Conservation (phyloP, 2,888 invertebrate species). For the Drosophila rellima region DNA sequence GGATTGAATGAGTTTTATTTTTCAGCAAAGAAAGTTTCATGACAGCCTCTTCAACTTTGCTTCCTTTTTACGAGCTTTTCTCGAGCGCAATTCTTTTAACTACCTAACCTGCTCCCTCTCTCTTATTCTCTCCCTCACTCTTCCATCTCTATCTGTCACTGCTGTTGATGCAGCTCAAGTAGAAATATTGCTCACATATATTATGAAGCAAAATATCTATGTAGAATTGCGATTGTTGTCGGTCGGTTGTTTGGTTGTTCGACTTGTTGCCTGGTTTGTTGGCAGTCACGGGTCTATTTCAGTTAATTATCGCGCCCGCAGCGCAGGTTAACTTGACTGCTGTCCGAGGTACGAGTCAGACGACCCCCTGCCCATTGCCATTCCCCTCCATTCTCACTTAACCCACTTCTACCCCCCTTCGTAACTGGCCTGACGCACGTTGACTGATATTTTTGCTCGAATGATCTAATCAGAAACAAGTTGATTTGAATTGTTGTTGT, state of each 20-base stretch:
- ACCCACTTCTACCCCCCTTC: not conserved
- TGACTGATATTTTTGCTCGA: slow-evolving; percentile 78
- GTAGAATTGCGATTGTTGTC: slow-evolving; percentile 37
- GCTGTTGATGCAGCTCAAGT: slow-evolving; percentile 21
- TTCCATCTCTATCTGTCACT: not conserved
- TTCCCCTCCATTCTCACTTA: not conserved
- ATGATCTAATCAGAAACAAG: slow-evolving; percentile 80
- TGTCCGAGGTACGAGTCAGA: slow-evolving; percentile 41
- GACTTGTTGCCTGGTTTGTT: slow-evolving; percentile 27
- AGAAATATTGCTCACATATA: slow-evolving; percentile 27
- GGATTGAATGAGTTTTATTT: slow-evolving; percentile 35
- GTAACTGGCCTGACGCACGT: slow-evolving; percentile 52
- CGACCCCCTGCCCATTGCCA: not conserved
- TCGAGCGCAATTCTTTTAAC: slow-evolving; percentile 39
- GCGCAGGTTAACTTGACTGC: slow-evolving; percentile 67
- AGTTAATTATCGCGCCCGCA: slow-evolving; percentile 76
- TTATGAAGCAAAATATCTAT: slow-evolving; percentile 35
- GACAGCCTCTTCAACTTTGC: slow-evolving; percentile 39
- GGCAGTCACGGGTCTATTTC: slow-evolving; percentile 78
- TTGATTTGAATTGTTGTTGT: slow-evolving; percentile 75
- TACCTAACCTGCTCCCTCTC: not conserved
- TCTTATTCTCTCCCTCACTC: not conserved
- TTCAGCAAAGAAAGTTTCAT: slow-evolving; percentile 45
- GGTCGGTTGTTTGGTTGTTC: slow-evolving; percentile 17
- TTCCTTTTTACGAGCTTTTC: slow-evolving; percentile 43